These are phyloP conservation scores for Callipepla squamata DNA, from an alignment of 2,113 vertebrate species.

Conservation along the genomic window DNA sequence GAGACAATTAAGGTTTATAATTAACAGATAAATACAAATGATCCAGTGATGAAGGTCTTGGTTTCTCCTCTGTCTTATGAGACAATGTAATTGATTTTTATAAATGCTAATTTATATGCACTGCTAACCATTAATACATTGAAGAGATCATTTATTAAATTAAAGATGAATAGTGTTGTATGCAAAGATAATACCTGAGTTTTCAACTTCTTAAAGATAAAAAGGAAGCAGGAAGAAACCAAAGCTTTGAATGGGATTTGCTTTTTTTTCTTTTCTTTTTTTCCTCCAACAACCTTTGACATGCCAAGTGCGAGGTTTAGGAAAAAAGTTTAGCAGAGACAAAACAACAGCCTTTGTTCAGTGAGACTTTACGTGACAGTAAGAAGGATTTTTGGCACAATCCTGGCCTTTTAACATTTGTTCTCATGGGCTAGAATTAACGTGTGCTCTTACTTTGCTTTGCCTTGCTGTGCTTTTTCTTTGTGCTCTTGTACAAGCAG, in stretches of 20 bases:
- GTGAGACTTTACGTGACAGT: conserved; percentile 44
- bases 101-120: conserved; percentile 86
- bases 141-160: conserved; percentile 74
- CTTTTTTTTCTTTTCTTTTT: background rate
- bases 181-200: conserved; percentile 63
- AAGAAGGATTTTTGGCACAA: conserved; percentile 50
- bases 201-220: conserved; percentile 47
- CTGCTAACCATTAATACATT: conserved; percentile 78
- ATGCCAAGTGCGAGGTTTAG: conserved; percentile 17
- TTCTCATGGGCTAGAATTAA: conserved; percentile 46
- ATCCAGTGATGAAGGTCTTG: conserved; percentile 81
- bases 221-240: conserved; percentile 37
- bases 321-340: conserved; percentile 42
- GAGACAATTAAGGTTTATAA: conserved; percentile 85
- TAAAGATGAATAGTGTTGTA: conserved; percentile 71
- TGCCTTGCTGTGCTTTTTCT: conserved; percentile 8
- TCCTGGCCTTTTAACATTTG: conserved; percentile 31
- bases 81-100: conserved; percentile 85
- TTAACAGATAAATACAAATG: conserved; percentile 87
- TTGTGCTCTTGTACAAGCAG: background rate
- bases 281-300: background rate
- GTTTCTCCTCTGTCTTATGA: conserved; percentile 80
- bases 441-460: conserved; percentile 31
- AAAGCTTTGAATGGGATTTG: background rate
- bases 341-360: conserved; percentile 53